phyloP scores from a whole-genome alignment of 92 coral and sea anemone genomes.

The Micromussa lordhowensis region DNA sequence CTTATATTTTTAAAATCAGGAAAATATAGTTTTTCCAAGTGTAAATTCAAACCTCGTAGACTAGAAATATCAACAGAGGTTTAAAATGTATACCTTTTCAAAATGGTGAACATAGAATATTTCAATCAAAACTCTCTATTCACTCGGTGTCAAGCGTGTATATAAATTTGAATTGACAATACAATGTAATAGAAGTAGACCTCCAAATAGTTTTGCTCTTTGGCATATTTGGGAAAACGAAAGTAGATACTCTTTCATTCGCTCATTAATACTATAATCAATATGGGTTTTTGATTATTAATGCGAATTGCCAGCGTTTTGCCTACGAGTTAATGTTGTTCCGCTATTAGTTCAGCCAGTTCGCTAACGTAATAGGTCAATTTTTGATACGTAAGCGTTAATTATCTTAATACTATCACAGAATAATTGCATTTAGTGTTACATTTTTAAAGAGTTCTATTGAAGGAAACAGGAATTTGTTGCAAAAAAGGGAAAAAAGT shows the following conservation, averaged over 20 bases:
- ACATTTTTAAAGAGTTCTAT: background rate
- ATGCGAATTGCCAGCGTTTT: too few relatives aligned
- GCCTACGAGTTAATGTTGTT: too few relatives aligned
- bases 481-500: background rate
- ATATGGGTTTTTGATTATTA: too few relatives aligned
- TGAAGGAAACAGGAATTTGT: background rate
- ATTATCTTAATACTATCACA: too few relatives aligned
- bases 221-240: background rate
- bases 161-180: conserved; percentile 10
- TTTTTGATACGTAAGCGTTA: background rate
- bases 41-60: background rate
- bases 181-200: background rate
- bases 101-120: background rate
- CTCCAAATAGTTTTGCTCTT: conserved; percentile 15
- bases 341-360: too few relatives aligned
- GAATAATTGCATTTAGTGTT: background rate
- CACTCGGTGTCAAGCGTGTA: conserved; percentile 5
- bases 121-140: background rate
- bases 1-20: conserved; percentile 18
- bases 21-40: background rate
- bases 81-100: background rate
- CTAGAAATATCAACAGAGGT: background rate
- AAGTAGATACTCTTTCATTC: too few relatives aligned
- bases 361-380: background rate
- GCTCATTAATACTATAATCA: too few relatives aligned